These are phyloP conservation scores for Nanorana parkeri DNA, from an alignment of 2,113 vertebrate genomes.

Conservation along the genomic window DNA sequence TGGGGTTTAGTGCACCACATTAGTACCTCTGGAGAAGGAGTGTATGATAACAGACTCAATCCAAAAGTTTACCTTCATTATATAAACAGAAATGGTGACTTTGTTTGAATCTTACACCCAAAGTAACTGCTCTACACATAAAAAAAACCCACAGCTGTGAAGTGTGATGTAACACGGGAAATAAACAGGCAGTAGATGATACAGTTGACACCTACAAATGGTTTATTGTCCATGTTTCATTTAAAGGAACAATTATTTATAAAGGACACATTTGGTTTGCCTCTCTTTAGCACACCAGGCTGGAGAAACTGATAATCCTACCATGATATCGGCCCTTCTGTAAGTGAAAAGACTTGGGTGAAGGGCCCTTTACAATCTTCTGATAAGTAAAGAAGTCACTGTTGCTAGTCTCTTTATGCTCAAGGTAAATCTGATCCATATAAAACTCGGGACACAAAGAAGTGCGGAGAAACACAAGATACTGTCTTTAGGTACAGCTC, in stretches of 20 bases:
- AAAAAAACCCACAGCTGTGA: too few relatives aligned
- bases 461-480: neutral
- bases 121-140: too few relatives aligned
- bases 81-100: too few relatives aligned
- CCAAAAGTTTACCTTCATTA: too few relatives aligned
- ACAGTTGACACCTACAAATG: neutral
- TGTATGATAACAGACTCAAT: too few relatives aligned
- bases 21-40: too few relatives aligned
- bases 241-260: neutral
- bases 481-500: slow-evolving; percentile 56
- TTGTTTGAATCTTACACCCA: too few relatives aligned
- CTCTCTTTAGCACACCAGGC: neutral
- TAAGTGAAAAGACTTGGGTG: neutral
- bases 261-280: too few relatives aligned
- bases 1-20: too few relatives aligned
- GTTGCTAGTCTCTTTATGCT: slow-evolving; percentile 1
- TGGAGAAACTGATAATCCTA: neutral
- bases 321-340: neutral
- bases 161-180: too few relatives aligned
- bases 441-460: neutral
- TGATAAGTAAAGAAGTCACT: neutral
- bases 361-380: neutral
- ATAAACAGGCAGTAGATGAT: neutral
- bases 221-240: neutral
- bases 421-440: neutral